Evolutionary conservation across 2,888 invertebrate genomes (phyloP).

Genomic region (Tenthredo scrophulariae): DNA sequence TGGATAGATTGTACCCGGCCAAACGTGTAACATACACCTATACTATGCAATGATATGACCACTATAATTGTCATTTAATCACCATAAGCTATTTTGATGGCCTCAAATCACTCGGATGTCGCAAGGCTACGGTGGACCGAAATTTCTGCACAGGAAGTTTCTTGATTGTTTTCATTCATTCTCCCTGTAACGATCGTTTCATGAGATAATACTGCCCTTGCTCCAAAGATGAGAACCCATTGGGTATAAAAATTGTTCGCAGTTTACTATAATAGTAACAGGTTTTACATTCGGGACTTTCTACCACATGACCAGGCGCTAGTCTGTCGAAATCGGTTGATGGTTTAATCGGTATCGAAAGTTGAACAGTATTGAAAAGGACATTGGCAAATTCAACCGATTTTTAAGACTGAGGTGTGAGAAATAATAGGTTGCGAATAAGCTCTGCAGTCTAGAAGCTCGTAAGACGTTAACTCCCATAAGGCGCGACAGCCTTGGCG

Average conservation of each 20-base stretch:
- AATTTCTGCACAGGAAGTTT: conserved; percentile 1
- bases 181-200: background rate
- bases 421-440: background rate
- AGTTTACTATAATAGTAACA: too few relatives aligned
- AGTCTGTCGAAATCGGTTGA: background rate
- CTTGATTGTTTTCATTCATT: background rate
- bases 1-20: background rate
- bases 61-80: conserved; percentile 7
- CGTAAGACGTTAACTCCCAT: too few relatives aligned
- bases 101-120: background rate
- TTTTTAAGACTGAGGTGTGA: background rate
- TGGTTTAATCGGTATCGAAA: background rate
- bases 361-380: background rate
- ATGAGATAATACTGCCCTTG: too few relatives aligned
- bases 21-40: background rate
- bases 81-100: background rate
- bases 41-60: background rate
- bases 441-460: too few relatives aligned
- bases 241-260: background rate
- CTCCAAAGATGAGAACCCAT: too few relatives aligned
- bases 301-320: too few relatives aligned
- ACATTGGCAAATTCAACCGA: background rate
- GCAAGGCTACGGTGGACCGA: background rate
- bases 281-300: too few relatives aligned
- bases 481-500: too few relatives aligned